phyloP scores from a whole-genome alignment of 2,888 invertebrate genomes.

The Icerya purchasi region DNA sequence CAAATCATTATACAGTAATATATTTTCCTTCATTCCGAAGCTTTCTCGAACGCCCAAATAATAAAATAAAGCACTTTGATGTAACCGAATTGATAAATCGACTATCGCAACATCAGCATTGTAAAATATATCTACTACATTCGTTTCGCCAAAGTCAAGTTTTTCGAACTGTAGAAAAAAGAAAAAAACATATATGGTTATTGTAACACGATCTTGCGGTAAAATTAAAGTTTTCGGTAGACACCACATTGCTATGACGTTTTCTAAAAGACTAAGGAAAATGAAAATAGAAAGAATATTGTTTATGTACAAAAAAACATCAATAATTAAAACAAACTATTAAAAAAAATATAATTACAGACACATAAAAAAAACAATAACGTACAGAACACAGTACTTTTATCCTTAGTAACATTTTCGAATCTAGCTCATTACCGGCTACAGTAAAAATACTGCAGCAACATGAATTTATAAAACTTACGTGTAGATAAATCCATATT shows the following conservation, averaged over 20 bases:
- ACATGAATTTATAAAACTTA: too few relatives aligned
- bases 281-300: too few relatives aligned
- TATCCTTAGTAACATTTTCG: too few relatives aligned
- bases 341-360: too few relatives aligned
- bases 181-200: slow-evolving; percentile 14
- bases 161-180: slow-evolving; percentile 62
- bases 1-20: slow-evolving; percentile 68
- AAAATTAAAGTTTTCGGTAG: slow-evolving; percentile 8
- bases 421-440: too few relatives aligned
- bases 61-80: slow-evolving; percentile 85
- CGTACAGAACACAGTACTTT: too few relatives aligned
- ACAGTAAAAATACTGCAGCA: too few relatives aligned
- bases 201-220: neutral
- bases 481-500: too few relatives aligned
- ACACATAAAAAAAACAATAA: too few relatives aligned
- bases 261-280: too few relatives aligned
- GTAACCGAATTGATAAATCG: slow-evolving; percentile 73
- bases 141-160: slow-evolving; percentile 90
- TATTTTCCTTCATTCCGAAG: slow-evolving; percentile 90
- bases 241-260: neutral
- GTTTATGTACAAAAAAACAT: too few relatives aligned
- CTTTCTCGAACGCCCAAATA: slow-evolving; percentile 94
- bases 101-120: slow-evolving; percentile 95
- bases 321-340: neutral
- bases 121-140: slow-evolving; percentile 84